These are phyloP conservation scores for Solenopsis invicta DNA, from an alignment of 1,140 invertebrate genomes.

Conservation along the genomic window DNA sequence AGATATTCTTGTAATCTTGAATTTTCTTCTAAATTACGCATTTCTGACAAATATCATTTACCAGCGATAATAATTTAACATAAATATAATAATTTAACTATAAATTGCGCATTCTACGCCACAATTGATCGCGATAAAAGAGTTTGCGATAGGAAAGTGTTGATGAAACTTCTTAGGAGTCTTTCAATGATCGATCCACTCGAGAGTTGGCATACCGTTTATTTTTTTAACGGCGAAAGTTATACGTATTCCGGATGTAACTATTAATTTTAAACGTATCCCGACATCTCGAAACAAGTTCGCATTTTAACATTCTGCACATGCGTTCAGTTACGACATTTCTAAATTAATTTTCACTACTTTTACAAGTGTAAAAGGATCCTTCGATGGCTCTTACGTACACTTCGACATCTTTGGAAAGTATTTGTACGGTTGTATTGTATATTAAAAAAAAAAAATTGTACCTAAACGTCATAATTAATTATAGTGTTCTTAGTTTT, in stretches of 20 bases:
- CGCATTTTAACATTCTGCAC: neutral
- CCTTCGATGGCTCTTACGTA: no score
- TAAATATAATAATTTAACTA: neutral
- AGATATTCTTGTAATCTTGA: constrained; percentile 9
- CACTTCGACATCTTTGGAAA: no score
- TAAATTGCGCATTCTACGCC: neutral
- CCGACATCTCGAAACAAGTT: neutral
- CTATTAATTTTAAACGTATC: neutral
- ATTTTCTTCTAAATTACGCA: neutral
- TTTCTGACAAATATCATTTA: neutral
- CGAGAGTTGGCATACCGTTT: neutral
- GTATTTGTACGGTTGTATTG: no score
- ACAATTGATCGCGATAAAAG: neutral
- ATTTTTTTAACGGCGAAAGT: neutral
- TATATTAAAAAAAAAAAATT: no score
- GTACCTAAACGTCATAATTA: no score
- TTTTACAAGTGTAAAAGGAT: no score
- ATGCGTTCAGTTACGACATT: no score
- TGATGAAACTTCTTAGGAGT: neutral
- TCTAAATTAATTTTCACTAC: no score
- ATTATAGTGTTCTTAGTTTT: no score
- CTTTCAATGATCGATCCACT: neutral
- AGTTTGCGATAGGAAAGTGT: neutral
- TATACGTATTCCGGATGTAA: neutral
- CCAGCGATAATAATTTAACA: constrained; percentile 5